Conservation (phyloP, 2,888 invertebrate species). For the Leucoma salicis region DNA sequence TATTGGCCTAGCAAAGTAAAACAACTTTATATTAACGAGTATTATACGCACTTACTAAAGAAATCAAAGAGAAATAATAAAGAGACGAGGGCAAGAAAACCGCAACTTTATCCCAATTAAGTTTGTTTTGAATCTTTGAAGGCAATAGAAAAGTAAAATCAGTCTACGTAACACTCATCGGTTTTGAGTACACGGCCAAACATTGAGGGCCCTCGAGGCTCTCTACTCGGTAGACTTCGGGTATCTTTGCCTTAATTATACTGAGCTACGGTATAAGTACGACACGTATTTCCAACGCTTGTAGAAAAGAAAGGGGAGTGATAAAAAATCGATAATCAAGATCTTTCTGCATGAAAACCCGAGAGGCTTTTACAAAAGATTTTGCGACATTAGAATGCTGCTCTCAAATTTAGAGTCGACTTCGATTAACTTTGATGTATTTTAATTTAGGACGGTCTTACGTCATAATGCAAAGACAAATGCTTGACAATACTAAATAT, state of each 20-base stretch:
- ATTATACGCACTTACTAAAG: constrained; percentile 10
- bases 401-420: constrained; percentile 44
- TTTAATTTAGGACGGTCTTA: constrained; percentile 36
- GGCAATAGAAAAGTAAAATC: constrained; percentile 58
- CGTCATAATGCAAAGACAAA: constrained; percentile 23
- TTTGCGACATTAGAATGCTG: constrained; percentile 50
- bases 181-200: constrained; percentile 69
- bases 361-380: constrained; percentile 49
- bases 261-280: constrained; percentile 62
- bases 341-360: constrained; percentile 46
- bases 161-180: constrained; percentile 72
- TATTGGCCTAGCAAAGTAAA: constrained; percentile 20
- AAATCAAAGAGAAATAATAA: constrained; percentile 37
- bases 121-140: constrained; percentile 71
- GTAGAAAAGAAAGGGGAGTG: constrained; percentile 54
- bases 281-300: constrained; percentile 66
- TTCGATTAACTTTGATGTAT: constrained; percentile 52
- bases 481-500: constrained; percentile 32
- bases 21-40: constrained; percentile 20
- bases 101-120: constrained; percentile 63
- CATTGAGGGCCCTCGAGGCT: constrained; percentile 64
- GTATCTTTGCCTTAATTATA: constrained; percentile 81
- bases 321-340: constrained; percentile 53
- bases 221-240: constrained; percentile 70
- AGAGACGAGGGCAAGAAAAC: constrained; percentile 27